Evolutionary conservation across 2,797 vertebrate species (phyloP).

Genomic region (Rhyacichthys aspro): DNA sequence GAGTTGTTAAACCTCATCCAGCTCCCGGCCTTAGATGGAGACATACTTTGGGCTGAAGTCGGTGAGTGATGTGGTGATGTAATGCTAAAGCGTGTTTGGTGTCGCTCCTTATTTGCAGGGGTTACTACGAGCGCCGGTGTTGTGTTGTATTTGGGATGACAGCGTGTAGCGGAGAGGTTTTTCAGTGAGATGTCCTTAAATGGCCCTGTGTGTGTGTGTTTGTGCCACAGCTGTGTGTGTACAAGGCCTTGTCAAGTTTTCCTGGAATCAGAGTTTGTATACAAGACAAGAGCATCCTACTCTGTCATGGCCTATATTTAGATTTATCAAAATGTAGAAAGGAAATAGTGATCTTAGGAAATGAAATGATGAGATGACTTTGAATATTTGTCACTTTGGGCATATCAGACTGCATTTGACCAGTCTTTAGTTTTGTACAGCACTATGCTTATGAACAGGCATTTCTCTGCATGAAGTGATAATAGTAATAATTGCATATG

Average conservation of each 20-base stretch:
- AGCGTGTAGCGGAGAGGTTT: slow-evolving; percentile 58
- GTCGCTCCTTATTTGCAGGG: slow-evolving; percentile 75
- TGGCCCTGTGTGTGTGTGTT: slow-evolving; percentile 51
- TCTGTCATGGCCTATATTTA: slow-evolving; percentile 4
- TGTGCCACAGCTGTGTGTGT: slow-evolving; percentile 7
- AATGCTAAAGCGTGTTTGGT: slow-evolving; percentile 63
- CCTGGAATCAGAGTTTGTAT: slow-evolving; percentile 34
- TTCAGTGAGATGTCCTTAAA: slow-evolving; percentile 76
- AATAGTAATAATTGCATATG: not conserved
- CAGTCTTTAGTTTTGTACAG: too few relatives aligned
- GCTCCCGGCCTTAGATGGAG: slow-evolving; percentile 78
- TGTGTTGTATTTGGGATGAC: slow-evolving; percentile 76
- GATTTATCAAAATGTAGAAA: slow-evolving; percentile 9
- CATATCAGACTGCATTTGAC: too few relatives aligned
- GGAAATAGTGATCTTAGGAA: too few relatives aligned
- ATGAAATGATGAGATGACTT: too few relatives aligned
- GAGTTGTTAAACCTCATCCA: slow-evolving; percentile 33
- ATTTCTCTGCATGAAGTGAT: not conserved
- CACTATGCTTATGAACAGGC: too few relatives aligned
- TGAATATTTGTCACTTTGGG: too few relatives aligned
- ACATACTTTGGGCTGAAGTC: slow-evolving; percentile 68
- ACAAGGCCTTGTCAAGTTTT: slow-evolving; percentile 32
- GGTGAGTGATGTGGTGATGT: slow-evolving; percentile 71
- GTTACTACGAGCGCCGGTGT: slow-evolving; percentile 62
- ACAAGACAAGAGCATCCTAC: slow-evolving; percentile 18